phyloP scores from a whole-genome alignment of 2,797 vertebrate genomes.

The Cossypha polioptera region DNA sequence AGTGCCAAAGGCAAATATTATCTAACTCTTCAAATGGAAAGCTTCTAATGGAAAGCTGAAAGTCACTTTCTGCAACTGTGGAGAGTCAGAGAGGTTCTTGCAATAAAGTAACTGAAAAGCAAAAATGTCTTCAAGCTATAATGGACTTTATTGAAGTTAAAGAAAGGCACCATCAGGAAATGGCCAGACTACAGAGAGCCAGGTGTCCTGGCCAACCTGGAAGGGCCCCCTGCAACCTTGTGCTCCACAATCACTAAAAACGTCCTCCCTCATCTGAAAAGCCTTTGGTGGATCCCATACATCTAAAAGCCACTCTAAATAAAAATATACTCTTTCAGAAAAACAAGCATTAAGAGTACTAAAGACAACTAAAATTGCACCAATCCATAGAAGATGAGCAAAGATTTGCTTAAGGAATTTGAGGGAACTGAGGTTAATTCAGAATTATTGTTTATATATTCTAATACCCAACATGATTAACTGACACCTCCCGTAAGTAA shows the following conservation, averaged over 20 bases:
- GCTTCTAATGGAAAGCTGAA: constrained; percentile 5
- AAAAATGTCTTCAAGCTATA: constrained; percentile 8
- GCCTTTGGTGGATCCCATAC: not conserved
- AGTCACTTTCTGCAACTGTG: not conserved
- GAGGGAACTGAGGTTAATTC: not conserved
- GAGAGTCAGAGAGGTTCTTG: not conserved
- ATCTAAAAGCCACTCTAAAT: not conserved
- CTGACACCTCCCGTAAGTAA: not conserved
- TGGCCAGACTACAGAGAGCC: not conserved
- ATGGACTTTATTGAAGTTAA: not conserved
- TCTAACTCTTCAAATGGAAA: constrained; percentile 26
- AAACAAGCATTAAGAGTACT: not conserved
- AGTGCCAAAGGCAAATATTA: constrained; percentile 43
- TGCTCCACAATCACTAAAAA: not conserved
- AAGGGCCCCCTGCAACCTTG: not conserved
- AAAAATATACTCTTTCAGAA: not conserved
- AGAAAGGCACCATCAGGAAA: not conserved
- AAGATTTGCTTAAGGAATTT: not conserved
- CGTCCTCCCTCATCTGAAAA: not conserved
- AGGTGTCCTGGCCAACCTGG: not conserved
- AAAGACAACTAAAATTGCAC: not conserved
- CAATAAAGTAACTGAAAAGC: not conserved
- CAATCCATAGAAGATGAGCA: not conserved
- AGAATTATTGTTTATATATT: not conserved
- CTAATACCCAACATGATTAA: not conserved